Evolutionary conservation across 2,113 vertebrate species (phyloP).

Genomic region (Megaceryle maxima): DNA sequence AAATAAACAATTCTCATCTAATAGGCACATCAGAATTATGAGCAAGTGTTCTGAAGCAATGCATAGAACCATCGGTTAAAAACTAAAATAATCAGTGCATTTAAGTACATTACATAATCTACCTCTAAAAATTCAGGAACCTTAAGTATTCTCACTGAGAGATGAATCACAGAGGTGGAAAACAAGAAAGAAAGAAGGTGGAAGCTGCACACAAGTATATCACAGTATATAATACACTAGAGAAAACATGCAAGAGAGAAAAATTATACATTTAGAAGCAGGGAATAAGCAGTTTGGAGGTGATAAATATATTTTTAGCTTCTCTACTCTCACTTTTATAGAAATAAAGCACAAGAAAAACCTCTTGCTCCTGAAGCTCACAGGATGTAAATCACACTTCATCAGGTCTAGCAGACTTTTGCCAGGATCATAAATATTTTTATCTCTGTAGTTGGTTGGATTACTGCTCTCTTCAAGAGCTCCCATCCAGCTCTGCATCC

Average conservation of each 20-base stretch:
- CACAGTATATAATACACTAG: background rate
- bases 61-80: background rate
- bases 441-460: background rate
- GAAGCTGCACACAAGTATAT: background rate
- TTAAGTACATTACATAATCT: background rate
- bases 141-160: background rate
- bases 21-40: background rate
- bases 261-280: slow-evolving; percentile 5
- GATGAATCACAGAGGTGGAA: background rate
- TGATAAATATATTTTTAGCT: slow-evolving; percentile 51
- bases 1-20: background rate
- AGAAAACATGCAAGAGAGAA: slow-evolving; percentile 8
- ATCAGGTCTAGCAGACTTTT: background rate
- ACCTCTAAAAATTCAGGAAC: background rate
- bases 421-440: slow-evolving; percentile 24
- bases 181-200: background rate
- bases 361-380: background rate
- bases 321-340: slow-evolving; percentile 5
- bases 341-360: slow-evolving; percentile 41
- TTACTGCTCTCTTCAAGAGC: background rate
- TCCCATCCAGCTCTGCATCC: background rate
- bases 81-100: background rate
- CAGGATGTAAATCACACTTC: background rate
- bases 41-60: background rate
- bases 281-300: slow-evolving; percentile 5